Base-by-base conservation (phyloP, 2,797 vertebrate species). In the Danionella dracula region DNA sequence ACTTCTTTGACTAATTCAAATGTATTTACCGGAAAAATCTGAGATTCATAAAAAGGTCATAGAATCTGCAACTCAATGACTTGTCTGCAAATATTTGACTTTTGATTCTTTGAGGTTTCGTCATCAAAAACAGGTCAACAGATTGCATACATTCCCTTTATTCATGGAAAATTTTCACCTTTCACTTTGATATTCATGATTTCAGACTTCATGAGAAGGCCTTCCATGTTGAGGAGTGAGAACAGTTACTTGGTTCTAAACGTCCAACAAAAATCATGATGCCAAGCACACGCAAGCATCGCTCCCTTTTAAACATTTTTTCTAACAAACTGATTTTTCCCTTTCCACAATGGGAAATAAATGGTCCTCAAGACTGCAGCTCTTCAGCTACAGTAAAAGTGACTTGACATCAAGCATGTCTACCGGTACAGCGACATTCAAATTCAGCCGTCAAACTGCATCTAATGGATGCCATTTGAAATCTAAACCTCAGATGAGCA, bases 391-490 rank as follows among this genome's bases (percentile, higher is more conserved):
- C 41, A 66, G 42, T 57, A 38, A 66, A 66, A 57, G 21, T 12
- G 42, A 57, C 38, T 40, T 66, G 41, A 66, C 64, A 66, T 57
- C 42, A 66, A 66, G 8, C 34, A 32, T 20, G 53, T 6, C 51
- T 42, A 57, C 21, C n/a, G 13, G 50, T 50, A 13, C 31, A 23
- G 40, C 1, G 12, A 27, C 23, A 66, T 57, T 56, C 42, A 45
- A 20, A 56, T 45, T 66, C 54, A 40, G 44, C 21, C 42, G 20
- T 7, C 16, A 20, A 45, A 34, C 15, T 1, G 20, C 41, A 46
- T 51, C 41, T 50, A 50, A 40, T 41, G 27, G 38, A 56, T 66
- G 64, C 53, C 64, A 57, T 65, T 65, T 46, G 19, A 48, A 66
- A 49, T 38, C 42, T 37, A 48, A 48, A 15, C 42, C 63, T 66